Evolutionary conservation across 2,888 invertebrate genomes (phyloP), one percentile per base, ranked within the genome.

Genomic region (Reticulitermes lucifugus): DNA sequence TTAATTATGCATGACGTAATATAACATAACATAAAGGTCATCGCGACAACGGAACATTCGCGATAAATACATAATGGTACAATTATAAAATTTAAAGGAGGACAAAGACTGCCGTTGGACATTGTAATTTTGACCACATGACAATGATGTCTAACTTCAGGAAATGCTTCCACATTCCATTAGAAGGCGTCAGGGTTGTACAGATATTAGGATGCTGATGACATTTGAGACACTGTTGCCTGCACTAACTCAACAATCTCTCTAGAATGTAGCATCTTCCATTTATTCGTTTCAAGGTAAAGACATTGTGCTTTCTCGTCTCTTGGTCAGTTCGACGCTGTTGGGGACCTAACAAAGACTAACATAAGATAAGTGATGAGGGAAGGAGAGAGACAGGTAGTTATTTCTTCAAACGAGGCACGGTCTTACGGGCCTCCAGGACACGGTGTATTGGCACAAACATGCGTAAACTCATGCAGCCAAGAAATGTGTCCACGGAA

Each of bases 401-500:
- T 25, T 65, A 7, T 25, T n/a, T n/a, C 65, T 65, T n/a, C n/a
- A 25, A 25, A 65, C 25, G 9, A 46, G 9, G 2, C 25, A n/a
- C 2, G 9, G 65, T 10, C 65, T 65, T 25, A 14, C 25, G 65
- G 65, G n/a, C 65, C 65, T 65, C n/a, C 65, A 65, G 9, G 65
- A 65, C n/a, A 65, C 65, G 65, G 65, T 65, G 25, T 12, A 12
- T 12, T 7, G 65, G 65, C 65, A 65, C 65, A 65, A 2, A 65
- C n/a, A 65, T 65, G 65, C 25, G 65, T 65, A n/a, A 65, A 65
- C 65, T 65, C 65, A 65, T 25, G 65, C 65, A 65, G 25, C 25
- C 65, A n/a, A 60, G 60, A 60, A n/a, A 1, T 22, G 60, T 65
- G 65, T 6, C 65, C n/a, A 25, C 65, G 65, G 55, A 65, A 25